Evolutionary conservation across 2,113 vertebrate species (phyloP).

Genomic region (Piaya cayana): DNA sequence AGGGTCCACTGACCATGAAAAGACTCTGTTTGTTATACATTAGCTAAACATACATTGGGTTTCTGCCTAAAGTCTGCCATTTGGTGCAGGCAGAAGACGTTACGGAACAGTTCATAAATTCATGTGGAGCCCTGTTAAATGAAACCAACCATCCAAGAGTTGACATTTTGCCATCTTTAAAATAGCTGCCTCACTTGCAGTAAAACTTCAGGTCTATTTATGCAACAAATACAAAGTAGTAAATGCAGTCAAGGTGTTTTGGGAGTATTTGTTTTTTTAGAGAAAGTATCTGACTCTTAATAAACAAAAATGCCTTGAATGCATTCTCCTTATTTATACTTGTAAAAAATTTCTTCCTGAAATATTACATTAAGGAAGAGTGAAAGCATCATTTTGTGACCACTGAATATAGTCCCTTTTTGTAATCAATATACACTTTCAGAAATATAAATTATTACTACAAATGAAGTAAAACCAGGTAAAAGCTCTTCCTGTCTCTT

Average conservation of each 20-base stretch:
- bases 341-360: slow-evolving; percentile 10
- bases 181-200: slow-evolving; percentile 74
- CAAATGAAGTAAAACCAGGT: slow-evolving; percentile 42
- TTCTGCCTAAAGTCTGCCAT: slow-evolving; percentile 83
- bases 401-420: slow-evolving; percentile 9
- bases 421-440: slow-evolving; percentile 18
- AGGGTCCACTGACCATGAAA: slow-evolving; percentile 78
- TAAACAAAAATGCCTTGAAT: slow-evolving; percentile 45
- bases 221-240: slow-evolving; percentile 56
- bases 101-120: slow-evolving; percentile 85
- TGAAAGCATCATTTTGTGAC: background rate
- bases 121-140: slow-evolving; percentile 80
- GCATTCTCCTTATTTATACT: slow-evolving; percentile 28
- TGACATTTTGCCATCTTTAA: slow-evolving; percentile 83
- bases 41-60: slow-evolving; percentile 83
- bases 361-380: slow-evolving; percentile 4
- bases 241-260: slow-evolving; percentile 50
- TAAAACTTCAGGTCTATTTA: slow-evolving; percentile 74
- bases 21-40: slow-evolving; percentile 84
- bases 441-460: slow-evolving; percentile 28
- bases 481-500: slow-evolving; percentile 9
- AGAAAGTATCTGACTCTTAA: slow-evolving; percentile 56
- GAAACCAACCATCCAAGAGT: slow-evolving; percentile 82
- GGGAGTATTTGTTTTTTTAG: background rate
- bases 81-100: slow-evolving; percentile 81